Evolutionary conservation across 2,797 vertebrate genomes (phyloP).

Genomic region (Argyrosomus regius): DNA sequence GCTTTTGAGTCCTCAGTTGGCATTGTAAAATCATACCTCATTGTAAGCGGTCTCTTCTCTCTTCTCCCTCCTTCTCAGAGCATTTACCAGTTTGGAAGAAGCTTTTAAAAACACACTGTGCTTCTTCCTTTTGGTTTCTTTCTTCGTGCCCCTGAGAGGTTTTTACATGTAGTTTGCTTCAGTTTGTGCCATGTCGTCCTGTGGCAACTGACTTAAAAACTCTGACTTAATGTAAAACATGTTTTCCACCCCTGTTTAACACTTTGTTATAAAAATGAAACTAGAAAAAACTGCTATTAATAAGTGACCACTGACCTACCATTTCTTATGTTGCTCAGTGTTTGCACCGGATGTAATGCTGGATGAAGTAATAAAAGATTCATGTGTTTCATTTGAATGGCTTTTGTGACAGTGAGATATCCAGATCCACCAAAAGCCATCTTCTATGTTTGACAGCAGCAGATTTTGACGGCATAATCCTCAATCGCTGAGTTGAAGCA

Average conservation of each 20-base stretch:
- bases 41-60: conserved; percentile 47
- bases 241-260: conserved; percentile 81
- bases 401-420: conserved; percentile 17
- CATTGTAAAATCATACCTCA: conserved; percentile 66
- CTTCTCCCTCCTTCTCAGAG: conserved; percentile 42
- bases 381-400: conserved; percentile 67
- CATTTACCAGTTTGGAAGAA: conserved; percentile 80
- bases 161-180: conserved; percentile 75
- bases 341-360: conserved; percentile 82
- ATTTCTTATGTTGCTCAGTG: conserved; percentile 74
- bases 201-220: conserved; percentile 80
- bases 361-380: conserved; percentile 78
- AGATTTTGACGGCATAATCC: too few relatives aligned
- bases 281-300: conserved; percentile 77
- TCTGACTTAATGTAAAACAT: conserved; percentile 81
- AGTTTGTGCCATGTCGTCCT: conserved; percentile 87
- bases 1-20: conserved; percentile 52
- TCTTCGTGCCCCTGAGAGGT: conserved; percentile 72
- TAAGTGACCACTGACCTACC: conserved; percentile 80
- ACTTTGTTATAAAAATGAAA: conserved; percentile 87
- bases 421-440: neutral
- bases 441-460: neutral
- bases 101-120: conserved; percentile 81
- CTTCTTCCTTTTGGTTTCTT: conserved; percentile 81
- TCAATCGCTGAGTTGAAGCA: too few relatives aligned